These are phyloP conservation scores for Zeuzera pyrina DNA, from an alignment of 2,888 invertebrate genomes.

Conservation along the genomic window DNA sequence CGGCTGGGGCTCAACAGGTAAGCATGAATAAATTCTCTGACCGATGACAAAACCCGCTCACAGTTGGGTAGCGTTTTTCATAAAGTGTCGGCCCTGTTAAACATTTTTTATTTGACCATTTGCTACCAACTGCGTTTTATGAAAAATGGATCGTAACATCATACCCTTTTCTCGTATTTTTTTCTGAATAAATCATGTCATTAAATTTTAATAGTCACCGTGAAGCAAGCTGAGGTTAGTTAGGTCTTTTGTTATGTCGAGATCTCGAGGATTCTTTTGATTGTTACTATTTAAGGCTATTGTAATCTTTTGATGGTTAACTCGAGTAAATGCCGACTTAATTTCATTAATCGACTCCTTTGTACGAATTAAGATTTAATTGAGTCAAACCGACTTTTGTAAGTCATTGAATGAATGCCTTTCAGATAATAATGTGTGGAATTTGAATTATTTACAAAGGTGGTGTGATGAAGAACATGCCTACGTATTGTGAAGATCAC, in stretches of 20 bases:
- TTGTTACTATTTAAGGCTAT: conserved; percentile 68
- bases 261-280: conserved; percentile 56
- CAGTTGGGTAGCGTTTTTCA: conserved; percentile 63
- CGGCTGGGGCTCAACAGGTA: conserved; percentile 65
- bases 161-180: conserved; percentile 68
- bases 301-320: conserved; percentile 57
- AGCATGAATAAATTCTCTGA: conserved; percentile 61
- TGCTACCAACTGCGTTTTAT: conserved; percentile 73
- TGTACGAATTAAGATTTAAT: conserved; percentile 72
- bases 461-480: conserved; percentile 52
- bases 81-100: conserved; percentile 68
- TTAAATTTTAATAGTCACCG: conserved; percentile 73
- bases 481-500: conserved; percentile 43
- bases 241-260: conserved; percentile 62
- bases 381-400: conserved; percentile 59
- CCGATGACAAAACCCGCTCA: conserved; percentile 66
- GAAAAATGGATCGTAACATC: conserved; percentile 71
- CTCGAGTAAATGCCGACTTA: conserved; percentile 69
- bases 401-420: conserved; percentile 33
- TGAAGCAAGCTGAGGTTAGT: conserved; percentile 57
- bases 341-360: conserved; percentile 71
- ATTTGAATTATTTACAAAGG: conserved; percentile 52
- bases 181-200: conserved; percentile 70
- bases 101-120: conserved; percentile 71
- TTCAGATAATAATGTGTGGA: conserved; percentile 42